Percentiles rank a stretch among this genome's conserved stretches.
Conservation (phyloP, 2,888 invertebrate genomes). For the Aquatica leii region DNA sequence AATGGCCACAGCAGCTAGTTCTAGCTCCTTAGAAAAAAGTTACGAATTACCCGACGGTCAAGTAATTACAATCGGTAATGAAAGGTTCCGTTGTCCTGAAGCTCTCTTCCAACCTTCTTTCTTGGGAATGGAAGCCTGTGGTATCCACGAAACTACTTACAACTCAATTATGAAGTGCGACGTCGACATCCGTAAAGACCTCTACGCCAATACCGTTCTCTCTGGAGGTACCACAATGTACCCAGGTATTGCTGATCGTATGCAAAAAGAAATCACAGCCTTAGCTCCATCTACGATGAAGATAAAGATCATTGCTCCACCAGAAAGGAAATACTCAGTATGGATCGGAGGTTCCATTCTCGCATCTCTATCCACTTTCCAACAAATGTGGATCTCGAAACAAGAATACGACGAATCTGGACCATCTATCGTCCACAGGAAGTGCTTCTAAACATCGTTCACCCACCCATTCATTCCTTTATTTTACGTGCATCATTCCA, state of each 20-base stretch:
- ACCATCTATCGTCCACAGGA: slow-evolving; percentile 86
- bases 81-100: slow-evolving; percentile 95
- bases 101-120: slow-evolving; percentile 94
- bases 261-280: slow-evolving; percentile 92
- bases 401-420: slow-evolving; percentile 98
- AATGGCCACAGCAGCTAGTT: slow-evolving; percentile 92
- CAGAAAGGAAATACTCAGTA: too few relatives aligned
- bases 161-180: too few relatives aligned
- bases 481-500: slow-evolving; percentile 52
- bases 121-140: slow-evolving; percentile 88
- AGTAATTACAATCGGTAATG: too few relatives aligned
- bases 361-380: too few relatives aligned
- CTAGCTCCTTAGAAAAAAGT: slow-evolving; percentile 91
- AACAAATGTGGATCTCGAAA: too few relatives aligned
- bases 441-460: slow-evolving; percentile 84
- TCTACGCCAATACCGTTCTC: too few relatives aligned
- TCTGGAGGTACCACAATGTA: too few relatives aligned
- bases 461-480: slow-evolving; percentile 54
- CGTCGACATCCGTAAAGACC: too few relatives aligned
- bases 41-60: slow-evolving; percentile 95
- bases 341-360: too few relatives aligned
- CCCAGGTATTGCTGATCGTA: slow-evolving; percentile 91
- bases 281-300: slow-evolving; percentile 92
- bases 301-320: slow-evolving; percentile 93
- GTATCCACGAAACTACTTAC: too few relatives aligned